These are phyloP conservation scores for Phrixothrix hirtus DNA, from an alignment of 2,888 invertebrate genomes.

Conservation along the genomic window DNA sequence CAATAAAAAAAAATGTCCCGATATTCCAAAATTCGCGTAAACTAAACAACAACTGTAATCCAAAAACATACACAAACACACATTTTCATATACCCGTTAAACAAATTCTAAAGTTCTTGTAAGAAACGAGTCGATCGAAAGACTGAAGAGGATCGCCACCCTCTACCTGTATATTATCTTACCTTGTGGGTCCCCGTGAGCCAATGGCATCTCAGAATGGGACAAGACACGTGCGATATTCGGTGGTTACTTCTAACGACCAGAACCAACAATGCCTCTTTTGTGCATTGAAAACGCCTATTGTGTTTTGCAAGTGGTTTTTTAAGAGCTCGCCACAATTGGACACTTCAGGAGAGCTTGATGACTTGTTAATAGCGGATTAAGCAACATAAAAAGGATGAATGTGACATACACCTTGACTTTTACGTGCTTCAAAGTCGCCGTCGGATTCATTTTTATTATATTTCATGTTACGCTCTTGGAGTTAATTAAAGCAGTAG, in stretches of 20 bases:
- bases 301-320: conserved; percentile 45
- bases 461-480: conserved; percentile 7
- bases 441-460: conserved; percentile 1
- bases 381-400: conserved; percentile 26
- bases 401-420: conserved; percentile 29
- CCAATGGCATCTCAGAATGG: conserved; percentile 39
- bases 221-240: conserved; percentile 41
- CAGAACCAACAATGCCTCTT: conserved; percentile 35
- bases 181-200: conserved; percentile 35
- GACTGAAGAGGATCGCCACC: conserved; percentile 37
- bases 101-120: conserved; percentile 21
- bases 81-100: conserved; percentile 5
- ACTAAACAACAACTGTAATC: conserved; percentile 4
- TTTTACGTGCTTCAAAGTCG: conserved; percentile 16
- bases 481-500: conserved; percentile 6
- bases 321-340: conserved; percentile 40
- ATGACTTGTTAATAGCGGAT: conserved; percentile 32
- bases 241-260: conserved; percentile 32
- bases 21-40: not conserved
- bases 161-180: conserved; percentile 38
- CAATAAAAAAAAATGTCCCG: not conserved
- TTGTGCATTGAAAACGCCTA: conserved; percentile 40
- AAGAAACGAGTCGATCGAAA: conserved; percentile 28
- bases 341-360: conserved; percentile 31
- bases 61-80: not conserved